Percentiles rank a stretch among this genome's conserved stretches.
phyloP scores from a whole-genome alignment of 2,797 vertebrate species.

The Octomys mimax region DNA sequence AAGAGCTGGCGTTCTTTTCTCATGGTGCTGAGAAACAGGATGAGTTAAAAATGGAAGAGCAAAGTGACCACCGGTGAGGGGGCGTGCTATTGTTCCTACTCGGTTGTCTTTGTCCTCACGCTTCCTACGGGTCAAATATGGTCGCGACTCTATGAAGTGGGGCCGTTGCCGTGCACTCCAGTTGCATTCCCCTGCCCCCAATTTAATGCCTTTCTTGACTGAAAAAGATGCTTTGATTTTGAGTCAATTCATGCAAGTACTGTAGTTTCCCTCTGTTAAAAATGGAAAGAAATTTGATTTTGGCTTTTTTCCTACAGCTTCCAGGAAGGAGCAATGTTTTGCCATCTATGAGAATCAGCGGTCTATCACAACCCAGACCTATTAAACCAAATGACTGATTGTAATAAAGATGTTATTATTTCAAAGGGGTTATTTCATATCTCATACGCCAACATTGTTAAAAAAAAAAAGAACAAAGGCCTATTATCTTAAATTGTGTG shows the following conservation, averaged over 20 bases:
- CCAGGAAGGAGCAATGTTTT: conserved; percentile 50
- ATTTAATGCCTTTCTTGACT: neutral
- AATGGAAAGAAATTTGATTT: conserved; percentile 58
- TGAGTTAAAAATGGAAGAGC: neutral
- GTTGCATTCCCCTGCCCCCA: neutral
- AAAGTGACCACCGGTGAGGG: neutral
- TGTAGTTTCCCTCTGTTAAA: neutral
- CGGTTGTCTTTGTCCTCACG: neutral
- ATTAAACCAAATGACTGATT: conserved; percentile 82
- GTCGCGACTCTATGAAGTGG: neutral
- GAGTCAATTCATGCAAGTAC: neutral
- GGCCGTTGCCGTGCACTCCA: neutral
- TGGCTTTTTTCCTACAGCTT: conserved; percentile 55
- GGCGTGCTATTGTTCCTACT: accelerated
- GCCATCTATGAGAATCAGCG: conserved; percentile 72
- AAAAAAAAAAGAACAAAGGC: conserved; percentile 84
- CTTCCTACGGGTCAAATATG: neutral
- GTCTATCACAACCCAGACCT: conserved; percentile 80
- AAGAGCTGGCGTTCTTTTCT: neutral
- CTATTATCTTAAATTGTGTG: conserved; percentile 87
- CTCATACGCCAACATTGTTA: conserved; percentile 81
- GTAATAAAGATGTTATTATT: conserved; percentile 71
- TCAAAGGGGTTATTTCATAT: conserved; percentile 81
- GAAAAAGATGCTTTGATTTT: conserved; percentile 40
- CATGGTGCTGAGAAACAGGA: neutral